Conservation (phyloP, 2,888 invertebrate genomes). For the Cryptocephalus primarius region DNA sequence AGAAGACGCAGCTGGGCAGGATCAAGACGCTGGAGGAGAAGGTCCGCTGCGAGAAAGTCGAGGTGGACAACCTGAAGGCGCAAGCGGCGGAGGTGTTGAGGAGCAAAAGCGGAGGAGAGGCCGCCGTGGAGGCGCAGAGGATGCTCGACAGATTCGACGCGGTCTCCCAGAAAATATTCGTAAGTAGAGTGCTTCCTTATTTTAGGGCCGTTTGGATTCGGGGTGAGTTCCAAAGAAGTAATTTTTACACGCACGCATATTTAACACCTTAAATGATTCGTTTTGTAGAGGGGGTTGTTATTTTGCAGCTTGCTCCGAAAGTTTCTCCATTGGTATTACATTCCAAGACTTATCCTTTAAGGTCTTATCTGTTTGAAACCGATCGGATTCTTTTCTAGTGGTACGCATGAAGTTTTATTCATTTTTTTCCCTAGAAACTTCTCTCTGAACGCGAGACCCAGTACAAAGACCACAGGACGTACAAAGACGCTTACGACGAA, state of each 20-base stretch:
- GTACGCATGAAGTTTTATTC: no score
- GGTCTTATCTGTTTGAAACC: no score
- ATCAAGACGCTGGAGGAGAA: slow-evolving; percentile 80
- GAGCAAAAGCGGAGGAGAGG: slow-evolving; percentile 74
- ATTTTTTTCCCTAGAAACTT: slow-evolving; percentile 42
- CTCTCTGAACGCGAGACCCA: slow-evolving; percentile 73
- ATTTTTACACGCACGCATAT: no score
- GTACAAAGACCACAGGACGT: slow-evolving; percentile 76
- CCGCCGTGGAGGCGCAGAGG: slow-evolving; percentile 74
- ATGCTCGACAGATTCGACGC: slow-evolving; percentile 75
- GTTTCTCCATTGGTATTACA: no score
- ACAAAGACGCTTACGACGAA: slow-evolving; percentile 87
- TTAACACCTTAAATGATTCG: no score
- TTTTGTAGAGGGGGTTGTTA: no score
- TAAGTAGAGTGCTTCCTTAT: slow-evolving; percentile 21
- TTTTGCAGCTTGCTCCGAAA: no score
- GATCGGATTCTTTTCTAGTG: no score
- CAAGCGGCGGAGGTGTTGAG: slow-evolving; percentile 79
- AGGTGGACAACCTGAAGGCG: slow-evolving; percentile 74
- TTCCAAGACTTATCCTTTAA: no score
- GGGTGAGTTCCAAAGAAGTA: no score
- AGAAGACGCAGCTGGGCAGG: slow-evolving; percentile 73
- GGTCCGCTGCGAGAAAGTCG: slow-evolving; percentile 78
- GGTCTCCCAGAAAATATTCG: slow-evolving; percentile 64
- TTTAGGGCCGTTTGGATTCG: background rate